Base-by-base conservation (phyloP, 2,797 vertebrate genomes). In the Columba guinea region DNA sequence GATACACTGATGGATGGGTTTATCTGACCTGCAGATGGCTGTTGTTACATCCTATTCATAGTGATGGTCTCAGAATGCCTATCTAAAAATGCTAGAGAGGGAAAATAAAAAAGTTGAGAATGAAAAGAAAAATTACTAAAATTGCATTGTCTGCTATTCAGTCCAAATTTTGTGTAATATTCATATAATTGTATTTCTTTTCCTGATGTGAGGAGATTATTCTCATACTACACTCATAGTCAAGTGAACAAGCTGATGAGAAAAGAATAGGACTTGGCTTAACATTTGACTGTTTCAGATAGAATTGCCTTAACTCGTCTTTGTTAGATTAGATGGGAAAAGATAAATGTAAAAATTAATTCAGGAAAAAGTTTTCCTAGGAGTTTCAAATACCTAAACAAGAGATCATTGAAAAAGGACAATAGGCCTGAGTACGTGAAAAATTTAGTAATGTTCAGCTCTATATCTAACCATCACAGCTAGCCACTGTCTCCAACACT, bases 1-100 rank as follows among this genome's bases (percentile, higher is more conserved):
- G 98, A 98, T 98, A 98, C 97, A 98, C 96, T 97, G 98, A 98
- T 98, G 97, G 97, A 99, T 98, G 97, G 96, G 97, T 98, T 98
- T 98, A 97, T 98, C 98, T 97, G 98, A 98, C 97, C 98, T 98
- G 97, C 98, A 99, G 98, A 98, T 98, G 97, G 95, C 97, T 96
- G 98, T 98, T 97, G 97, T 98, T 97, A 98, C 95, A 94, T 98
- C 96, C 94, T 96, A 98, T 95, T 97, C 96, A 98, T 92, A 98
- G 91, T 96, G 98, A 98, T 95, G 98, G 96, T 97, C 98, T 98
- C 97, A 95, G 96, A 98, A 95, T 93, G 98, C 98, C 94, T 98
- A 97, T 94, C 98, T 97, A 98, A 98, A 98, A 93, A 96, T 98
- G 97, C 96, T 98, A 87, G n/a, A 93, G 96, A 95, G 44, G 68